Percentiles rank a stretch among this genome's conserved stretches.
Conservation (phyloP, 2,888 invertebrate genomes). For the Phania funesta region DNA sequence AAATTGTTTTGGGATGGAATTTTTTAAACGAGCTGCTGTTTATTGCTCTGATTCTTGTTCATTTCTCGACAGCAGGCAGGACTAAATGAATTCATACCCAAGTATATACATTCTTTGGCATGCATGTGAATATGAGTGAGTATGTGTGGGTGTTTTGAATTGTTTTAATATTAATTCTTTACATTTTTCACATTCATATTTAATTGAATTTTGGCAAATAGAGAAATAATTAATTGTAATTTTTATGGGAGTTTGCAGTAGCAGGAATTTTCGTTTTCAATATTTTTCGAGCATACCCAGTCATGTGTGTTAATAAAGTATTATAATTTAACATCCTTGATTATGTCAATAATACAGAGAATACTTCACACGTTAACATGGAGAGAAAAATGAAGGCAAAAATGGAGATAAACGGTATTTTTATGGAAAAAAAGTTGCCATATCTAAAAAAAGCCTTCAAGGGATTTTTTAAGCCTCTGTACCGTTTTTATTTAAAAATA, state of each 20-base stretch:
- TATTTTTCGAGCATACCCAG: no score
- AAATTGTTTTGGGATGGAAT: constrained; percentile 75
- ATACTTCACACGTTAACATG: no score
- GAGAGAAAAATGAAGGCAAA: no score
- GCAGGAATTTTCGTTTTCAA: background rate
- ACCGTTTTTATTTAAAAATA: no score
- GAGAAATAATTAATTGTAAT: background rate
- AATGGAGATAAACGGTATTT: no score
- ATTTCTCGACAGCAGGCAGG: constrained; percentile 11
- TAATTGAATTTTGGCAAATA: constrained; percentile 8
- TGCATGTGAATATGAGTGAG: background rate
- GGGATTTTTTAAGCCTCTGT: no score
- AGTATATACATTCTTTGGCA: background rate
- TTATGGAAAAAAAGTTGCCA: no score
- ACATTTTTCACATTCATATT: constrained; percentile 49
- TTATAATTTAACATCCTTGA: no score
- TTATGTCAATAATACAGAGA: no score
- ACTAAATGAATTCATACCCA: constrained; percentile 26
- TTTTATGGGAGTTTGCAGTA: background rate
- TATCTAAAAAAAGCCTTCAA: no score
- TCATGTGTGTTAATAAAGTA: no score
- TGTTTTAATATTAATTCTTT: constrained; percentile 51
- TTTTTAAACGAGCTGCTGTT: constrained; percentile 65
- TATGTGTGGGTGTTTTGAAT: background rate
- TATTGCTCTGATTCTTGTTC: constrained; percentile 55